A percentile compares a stretch with the other conserved stretches of the same genome.
Conservation (phyloP, 2,113 vertebrate species). For the Daubentonia madagascariensis region DNA sequence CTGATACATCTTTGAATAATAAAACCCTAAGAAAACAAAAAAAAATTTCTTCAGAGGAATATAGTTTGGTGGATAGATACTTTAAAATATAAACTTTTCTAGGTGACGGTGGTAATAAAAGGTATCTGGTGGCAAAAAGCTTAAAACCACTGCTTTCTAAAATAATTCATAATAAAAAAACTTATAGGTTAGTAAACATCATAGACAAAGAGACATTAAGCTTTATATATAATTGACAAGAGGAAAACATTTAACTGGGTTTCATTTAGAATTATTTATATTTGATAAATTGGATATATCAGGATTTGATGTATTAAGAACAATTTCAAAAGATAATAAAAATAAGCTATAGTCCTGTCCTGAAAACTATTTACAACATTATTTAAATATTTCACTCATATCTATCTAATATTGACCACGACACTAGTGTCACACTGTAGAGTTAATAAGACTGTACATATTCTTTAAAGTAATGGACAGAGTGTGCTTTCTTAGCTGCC, state of each 20-base stretch:
- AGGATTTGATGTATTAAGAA: conserved; percentile 27
- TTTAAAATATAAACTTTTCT: conserved; percentile 22
- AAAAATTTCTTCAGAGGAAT: background rate
- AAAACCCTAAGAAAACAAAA: background rate
- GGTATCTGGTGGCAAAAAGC: background rate
- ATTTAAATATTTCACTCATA: conserved; percentile 6
- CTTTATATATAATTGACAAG: background rate
- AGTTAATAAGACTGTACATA: background rate
- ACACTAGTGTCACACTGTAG: background rate
- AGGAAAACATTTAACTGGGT: conserved; percentile 2
- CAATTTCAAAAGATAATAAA: conserved; percentile 37
- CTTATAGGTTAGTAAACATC: background rate
- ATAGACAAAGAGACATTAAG: background rate
- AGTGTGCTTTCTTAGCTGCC: conserved; percentile 1
- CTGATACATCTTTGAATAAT: background rate
- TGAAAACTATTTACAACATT: background rate
- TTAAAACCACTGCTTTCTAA: background rate
- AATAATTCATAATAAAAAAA: background rate
- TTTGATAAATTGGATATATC: background rate
- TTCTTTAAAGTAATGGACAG: background rate
- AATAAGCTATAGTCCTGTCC: background rate
- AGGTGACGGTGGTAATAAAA: background rate
- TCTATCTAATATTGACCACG: background rate
- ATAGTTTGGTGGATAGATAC: background rate
- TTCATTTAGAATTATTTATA: conserved; percentile 17